phyloP scores from a whole-genome alignment of 2,888 invertebrate species.

The Atethmia centrago region DNA sequence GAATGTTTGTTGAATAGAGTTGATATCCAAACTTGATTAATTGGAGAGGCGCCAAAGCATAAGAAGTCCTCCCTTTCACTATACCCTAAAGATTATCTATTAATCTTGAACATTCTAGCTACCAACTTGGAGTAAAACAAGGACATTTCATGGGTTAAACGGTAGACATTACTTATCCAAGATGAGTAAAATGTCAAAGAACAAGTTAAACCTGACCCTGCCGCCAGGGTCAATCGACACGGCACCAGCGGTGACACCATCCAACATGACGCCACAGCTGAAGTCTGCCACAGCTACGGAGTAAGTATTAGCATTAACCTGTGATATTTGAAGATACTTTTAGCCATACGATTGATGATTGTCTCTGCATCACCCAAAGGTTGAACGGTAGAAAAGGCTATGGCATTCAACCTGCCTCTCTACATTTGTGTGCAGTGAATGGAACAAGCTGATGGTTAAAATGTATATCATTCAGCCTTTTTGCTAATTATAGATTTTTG shows the following conservation, averaged over 20 bases:
- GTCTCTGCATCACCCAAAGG: neutral
- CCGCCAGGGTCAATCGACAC: conserved; percentile 97
- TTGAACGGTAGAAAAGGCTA: neutral
- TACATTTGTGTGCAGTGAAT: neutral
- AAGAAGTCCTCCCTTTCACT: neutral
- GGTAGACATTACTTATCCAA: conserved; percentile 66
- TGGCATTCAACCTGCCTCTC: neutral
- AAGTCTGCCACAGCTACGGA: conserved; percentile 90
- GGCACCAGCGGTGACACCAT: conserved; percentile 91
- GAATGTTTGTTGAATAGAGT: neutral
- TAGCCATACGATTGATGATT: neutral
- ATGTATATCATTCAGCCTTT: neutral
- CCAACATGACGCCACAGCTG: conserved; percentile 90
- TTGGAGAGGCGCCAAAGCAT: neutral
- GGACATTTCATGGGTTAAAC: conserved; percentile 72
- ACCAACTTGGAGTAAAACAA: conserved; percentile 41
- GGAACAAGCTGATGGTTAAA: neutral
- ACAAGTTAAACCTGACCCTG: conserved; percentile 97
- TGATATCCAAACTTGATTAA: neutral
- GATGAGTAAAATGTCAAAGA: conserved; percentile 95
- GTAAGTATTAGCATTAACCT: conserved; percentile 75
- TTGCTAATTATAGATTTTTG: neutral
- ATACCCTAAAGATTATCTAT: neutral
- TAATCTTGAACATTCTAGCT: conserved; percentile 31
- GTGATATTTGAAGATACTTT: neutral